Evolutionary conservation across 2,888 invertebrate species (phyloP), one percentile per base, ranked within the genome.

Genomic region (Luperina testacea): DNA sequence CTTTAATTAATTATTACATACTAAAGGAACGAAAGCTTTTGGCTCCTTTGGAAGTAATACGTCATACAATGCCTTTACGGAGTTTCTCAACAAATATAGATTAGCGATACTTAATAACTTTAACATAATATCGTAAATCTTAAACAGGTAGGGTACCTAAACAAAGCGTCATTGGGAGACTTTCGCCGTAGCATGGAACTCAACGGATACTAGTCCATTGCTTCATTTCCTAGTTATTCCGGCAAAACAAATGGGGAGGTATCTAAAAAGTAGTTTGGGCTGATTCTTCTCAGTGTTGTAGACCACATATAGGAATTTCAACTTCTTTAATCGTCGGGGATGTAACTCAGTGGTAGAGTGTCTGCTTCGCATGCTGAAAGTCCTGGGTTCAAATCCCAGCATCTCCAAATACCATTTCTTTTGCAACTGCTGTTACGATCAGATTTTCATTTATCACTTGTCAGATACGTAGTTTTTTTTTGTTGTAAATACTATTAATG

Each of bases 291-390:
- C 4, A 20, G 20, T 32, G 1, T 5, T 51, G 38, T 72, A 82
- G 63, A 68, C 0, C 0, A 0, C 0, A 27, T 24, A 77, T 1
- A 0, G 9, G 24, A 53, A 73, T 77, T 86, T 88, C 11, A 7
- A 0, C 0, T 0, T 0, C 0, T 0, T 0, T 5, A 0, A 0
- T 0, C 8, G 86, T 48, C 85, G 96, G 95, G 96, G 95, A 93
- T 96, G 95, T 96, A 96, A 96, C 96, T 96, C 95, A 96, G 96
- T 95, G 96, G 95, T 95, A 96, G 96, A 97, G 97, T 97, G 97
- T 97, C 97, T 97, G 97, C 97, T 97, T 97, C 97, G 97, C 97
- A 97, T 97, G 97, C 97, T 97, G 97, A 97, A 97, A 96, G 96
- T 95, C 96, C 95, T 95, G 96, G 96, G 96, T 96, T 97, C 96